phyloP scores from a whole-genome alignment of 2,888 invertebrate species.

The Griposia aprilina region DNA sequence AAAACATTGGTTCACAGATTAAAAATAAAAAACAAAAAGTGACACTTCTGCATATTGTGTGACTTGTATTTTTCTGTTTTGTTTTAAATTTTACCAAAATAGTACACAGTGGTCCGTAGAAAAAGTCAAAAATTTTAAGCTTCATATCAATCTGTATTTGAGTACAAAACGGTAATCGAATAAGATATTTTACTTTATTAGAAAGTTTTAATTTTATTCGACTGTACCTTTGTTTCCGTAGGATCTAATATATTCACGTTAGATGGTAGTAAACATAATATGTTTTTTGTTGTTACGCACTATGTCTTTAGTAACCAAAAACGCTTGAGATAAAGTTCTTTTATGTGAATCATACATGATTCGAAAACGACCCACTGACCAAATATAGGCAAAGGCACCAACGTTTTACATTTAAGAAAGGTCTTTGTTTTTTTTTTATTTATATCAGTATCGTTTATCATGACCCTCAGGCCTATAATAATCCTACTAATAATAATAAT shows the following conservation, averaged over 20 bases:
- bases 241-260: neutral
- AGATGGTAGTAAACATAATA: slow-evolving; percentile 10
- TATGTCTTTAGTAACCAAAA: neutral
- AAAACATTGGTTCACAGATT: neutral
- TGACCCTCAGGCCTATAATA: neutral
- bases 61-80: slow-evolving; percentile 69
- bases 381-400: slow-evolving; percentile 32
- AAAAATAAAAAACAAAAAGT: neutral
- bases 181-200: neutral
- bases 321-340: neutral
- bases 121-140: slow-evolving; percentile 30
- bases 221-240: slow-evolving; percentile 7
- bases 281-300: slow-evolving; percentile 39
- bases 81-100: slow-evolving; percentile 56
- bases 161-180: slow-evolving; percentile 38
- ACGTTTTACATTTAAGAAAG: slow-evolving; percentile 11
- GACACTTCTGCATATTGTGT: slow-evolving; percentile 43
- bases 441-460: no score
- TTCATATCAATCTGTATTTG: neutral
- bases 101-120: slow-evolving; percentile 17
- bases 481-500: neutral
- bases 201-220: neutral
- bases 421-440: neutral
- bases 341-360: slow-evolving; percentile 10
- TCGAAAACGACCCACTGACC: slow-evolving; percentile 18